Percentiles rank a stretch among this genome's conserved stretches.
Conservation (phyloP, 2,888 invertebrate genomes). For the Molorchus minor region DNA sequence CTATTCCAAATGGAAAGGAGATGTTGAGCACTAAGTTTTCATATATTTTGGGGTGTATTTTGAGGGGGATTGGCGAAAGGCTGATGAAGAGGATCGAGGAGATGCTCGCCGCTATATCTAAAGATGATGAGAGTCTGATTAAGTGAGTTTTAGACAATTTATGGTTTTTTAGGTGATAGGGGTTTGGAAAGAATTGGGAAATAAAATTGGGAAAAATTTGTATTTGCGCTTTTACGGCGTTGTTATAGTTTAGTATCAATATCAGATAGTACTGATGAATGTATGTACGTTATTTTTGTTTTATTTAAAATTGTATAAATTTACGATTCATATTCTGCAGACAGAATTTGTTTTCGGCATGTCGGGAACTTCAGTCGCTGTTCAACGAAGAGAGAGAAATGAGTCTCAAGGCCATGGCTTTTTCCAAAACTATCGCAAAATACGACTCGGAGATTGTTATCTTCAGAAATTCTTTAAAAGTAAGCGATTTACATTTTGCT, state of each 20-base stretch:
- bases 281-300: background rate
- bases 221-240: too few relatives aligned
- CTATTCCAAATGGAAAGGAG: slow-evolving; percentile 75
- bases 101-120: slow-evolving; percentile 42
- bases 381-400: slow-evolving; percentile 84
- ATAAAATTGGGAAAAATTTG: too few relatives aligned
- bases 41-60: slow-evolving; percentile 63
- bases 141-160: slow-evolving; percentile 58
- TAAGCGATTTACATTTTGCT: too few relatives aligned
- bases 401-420: slow-evolving; percentile 80
- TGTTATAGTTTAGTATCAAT: too few relatives aligned
- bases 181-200: too few relatives aligned
- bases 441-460: slow-evolving; percentile 34
- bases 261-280: too few relatives aligned
- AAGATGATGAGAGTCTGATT: slow-evolving; percentile 51
- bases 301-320: slow-evolving; percentile 26
- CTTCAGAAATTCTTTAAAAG: slow-evolving; percentile 37
- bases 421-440: slow-evolving; percentile 76
- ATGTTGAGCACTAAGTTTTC: slow-evolving; percentile 82
- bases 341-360: slow-evolving; percentile 70
- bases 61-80: slow-evolving; percentile 63
- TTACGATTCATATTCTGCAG: too few relatives aligned
- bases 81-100: slow-evolving; percentile 63
- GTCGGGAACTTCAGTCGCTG: slow-evolving; percentile 81
- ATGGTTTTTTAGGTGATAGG: too few relatives aligned